These are phyloP conservation scores for Eupithecia vulgata DNA, from an alignment of 2,888 invertebrate genomes.

Conservation along the genomic window DNA sequence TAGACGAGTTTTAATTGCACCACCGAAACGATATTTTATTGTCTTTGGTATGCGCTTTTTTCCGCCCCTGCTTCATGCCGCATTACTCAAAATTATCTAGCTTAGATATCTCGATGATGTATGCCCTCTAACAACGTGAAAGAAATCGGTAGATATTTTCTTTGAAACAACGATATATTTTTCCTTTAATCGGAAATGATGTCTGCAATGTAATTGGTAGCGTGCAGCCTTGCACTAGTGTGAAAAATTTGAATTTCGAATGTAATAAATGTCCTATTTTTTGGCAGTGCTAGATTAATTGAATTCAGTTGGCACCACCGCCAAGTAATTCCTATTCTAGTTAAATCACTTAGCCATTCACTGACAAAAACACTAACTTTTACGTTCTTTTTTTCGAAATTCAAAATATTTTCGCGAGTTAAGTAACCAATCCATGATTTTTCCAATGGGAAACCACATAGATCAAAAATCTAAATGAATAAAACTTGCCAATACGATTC, in stretches of 20 bases:
- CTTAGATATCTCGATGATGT: slow-evolving; percentile 78
- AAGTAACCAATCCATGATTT: background rate
- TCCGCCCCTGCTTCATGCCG: slow-evolving; percentile 59
- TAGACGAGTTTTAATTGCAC: slow-evolving; percentile 76
- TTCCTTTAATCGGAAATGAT: slow-evolving; percentile 69
- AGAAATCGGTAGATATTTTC: slow-evolving; percentile 59
- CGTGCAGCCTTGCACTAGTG: slow-evolving; percentile 55
- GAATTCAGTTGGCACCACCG: slow-evolving; percentile 32
- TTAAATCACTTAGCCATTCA: slow-evolving; percentile 13
- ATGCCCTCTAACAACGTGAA: slow-evolving; percentile 68
- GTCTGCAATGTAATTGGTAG: slow-evolving; percentile 56
- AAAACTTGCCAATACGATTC: slow-evolving; percentile 58
- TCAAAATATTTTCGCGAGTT: background rate
- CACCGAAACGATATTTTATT: slow-evolving; percentile 76
- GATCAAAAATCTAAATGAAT: slow-evolving; percentile 43
- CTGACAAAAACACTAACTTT: background rate
- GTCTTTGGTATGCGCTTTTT: slow-evolving; percentile 68
- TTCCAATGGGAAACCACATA: background rate
- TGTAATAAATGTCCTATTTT: slow-evolving; percentile 33
- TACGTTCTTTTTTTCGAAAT: background rate
- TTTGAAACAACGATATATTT: slow-evolving; percentile 42
- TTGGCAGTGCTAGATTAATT: slow-evolving; percentile 28
- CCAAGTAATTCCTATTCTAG: slow-evolving; percentile 19
- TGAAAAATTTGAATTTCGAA: slow-evolving; percentile 45
- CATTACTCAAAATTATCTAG: slow-evolving; percentile 82